Evolutionary conservation across 2,113 vertebrate genomes (phyloP), one percentile per base, ranked within the genome.

Genomic region (Sebastes schlegelii): DNA sequence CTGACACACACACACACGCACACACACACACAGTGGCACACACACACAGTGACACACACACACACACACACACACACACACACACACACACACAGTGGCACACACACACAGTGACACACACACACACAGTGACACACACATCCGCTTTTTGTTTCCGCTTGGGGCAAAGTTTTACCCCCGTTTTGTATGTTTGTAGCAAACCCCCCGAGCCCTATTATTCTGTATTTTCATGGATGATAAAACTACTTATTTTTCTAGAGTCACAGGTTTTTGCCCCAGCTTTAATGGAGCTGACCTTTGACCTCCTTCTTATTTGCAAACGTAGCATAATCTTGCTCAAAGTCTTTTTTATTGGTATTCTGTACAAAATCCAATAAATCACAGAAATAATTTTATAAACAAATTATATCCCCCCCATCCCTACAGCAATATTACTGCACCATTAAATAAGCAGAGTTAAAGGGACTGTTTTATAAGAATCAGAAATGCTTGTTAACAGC

Each of bases 141-240:
- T 82, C 63, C 68, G 76, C 80, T 48, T 76, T 79, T 77, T 83
- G 54, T 85, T 92, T 89, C 80, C 71, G 81, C 34, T 74, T 46
- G 6, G 46, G 34, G 19, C 43, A 64, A 82, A 77, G 43, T 77
- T 76, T 42, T 5, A 40, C 26, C 21, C 45, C 52, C 16, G 8
- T 42, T 74, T 40, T 40, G 26, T 43, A 5, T 14, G n/a, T n/a
- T n/a, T 21, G 51, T 61, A 26, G 9, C 48, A 69, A 42, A 43
- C 11, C 45, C 11, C 26, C 26, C 26, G 2, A 26, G 26, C 26
- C 26, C 6, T 45, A 4, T 14, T 8, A 26, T 61, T 26, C 43
- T 10, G 9, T 26, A 19, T 19, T n/a, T 48, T 51, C 14, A n/a
- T n/a, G 4, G 5, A 51, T 60, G 6, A 16, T 52, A 34, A 49